A percentile compares a stretch with the other conserved stretches of the same genome.
Conservation (phyloP, 2,888 invertebrate species). For the Onchidella celtica region DNA sequence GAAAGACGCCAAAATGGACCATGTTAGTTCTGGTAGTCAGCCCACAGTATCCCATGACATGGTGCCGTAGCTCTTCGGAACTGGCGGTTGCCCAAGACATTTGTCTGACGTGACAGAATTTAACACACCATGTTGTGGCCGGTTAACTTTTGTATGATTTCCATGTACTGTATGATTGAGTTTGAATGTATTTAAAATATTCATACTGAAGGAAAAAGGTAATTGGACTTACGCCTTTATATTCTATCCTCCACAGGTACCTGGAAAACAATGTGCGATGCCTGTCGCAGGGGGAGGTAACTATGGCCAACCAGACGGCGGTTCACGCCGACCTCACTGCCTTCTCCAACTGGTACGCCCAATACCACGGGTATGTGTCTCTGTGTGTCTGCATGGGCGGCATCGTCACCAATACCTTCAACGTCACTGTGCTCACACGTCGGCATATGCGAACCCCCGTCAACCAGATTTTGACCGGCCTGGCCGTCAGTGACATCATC, state of each 20-base stretch:
- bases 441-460: conserved; percentile 94
- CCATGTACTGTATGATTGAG: too few relatives aligned
- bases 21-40: too few relatives aligned
- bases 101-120: too few relatives aligned
- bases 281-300: conserved; percentile 38
- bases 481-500: conserved; percentile 93
- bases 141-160: too few relatives aligned
- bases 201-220: too few relatives aligned
- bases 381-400: conserved; percentile 93
- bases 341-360: conserved; percentile 69
- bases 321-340: conserved; percentile 54
- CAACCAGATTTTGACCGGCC: conserved; percentile 90
- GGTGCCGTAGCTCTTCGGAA: too few relatives aligned
- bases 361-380: conserved; percentile 91
- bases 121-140: too few relatives aligned
- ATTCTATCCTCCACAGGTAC: conserved; percentile 60
- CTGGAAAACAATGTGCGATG: conserved; percentile 63
- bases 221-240: too few relatives aligned
- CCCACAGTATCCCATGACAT: too few relatives aligned
- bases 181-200: too few relatives aligned
- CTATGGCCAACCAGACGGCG: conserved; percentile 56
- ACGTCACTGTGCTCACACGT: conserved; percentile 91
- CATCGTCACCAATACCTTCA: conserved; percentile 93
- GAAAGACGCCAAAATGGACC: too few relatives aligned
- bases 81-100: too few relatives aligned